Evolutionary conservation across 2,113 vertebrate genomes (phyloP).

Genomic region (Arvicanthis niloticus): DNA sequence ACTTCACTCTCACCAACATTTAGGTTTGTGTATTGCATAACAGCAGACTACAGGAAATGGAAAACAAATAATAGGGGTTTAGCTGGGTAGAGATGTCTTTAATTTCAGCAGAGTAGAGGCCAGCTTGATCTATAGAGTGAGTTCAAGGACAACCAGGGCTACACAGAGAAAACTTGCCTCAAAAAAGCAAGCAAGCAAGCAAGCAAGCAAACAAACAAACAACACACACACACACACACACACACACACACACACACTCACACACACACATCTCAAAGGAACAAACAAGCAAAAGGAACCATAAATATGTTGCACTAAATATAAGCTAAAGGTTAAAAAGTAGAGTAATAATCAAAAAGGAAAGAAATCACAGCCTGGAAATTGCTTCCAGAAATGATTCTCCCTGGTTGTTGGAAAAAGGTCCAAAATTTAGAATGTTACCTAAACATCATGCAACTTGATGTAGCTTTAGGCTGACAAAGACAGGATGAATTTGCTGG

Average conservation of each 20-base stretch:
- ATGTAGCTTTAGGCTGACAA: not conserved
- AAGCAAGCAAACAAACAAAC: not conserved
- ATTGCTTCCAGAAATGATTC: slow-evolving; percentile 67
- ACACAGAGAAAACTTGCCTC: not conserved
- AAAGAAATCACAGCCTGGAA: slow-evolving; percentile 30
- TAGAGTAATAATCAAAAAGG: slow-evolving; percentile 58
- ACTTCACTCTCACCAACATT: not conserved
- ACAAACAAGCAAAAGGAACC: not conserved
- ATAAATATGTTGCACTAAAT: slow-evolving; percentile 57
- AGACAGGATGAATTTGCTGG: slow-evolving; percentile 47
- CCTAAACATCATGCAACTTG: slow-evolving; percentile 17
- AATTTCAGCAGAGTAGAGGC: not conserved
- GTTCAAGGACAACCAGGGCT: not conserved
- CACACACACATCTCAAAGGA: not conserved
- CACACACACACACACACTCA: no score
- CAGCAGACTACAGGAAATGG: not conserved
- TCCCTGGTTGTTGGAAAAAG: slow-evolving; percentile 48
- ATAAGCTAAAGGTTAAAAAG: slow-evolving; percentile 58
- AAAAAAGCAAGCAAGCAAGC: not conserved
- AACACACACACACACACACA: no score
- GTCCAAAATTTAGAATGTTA: slow-evolving; percentile 22
- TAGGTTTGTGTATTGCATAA: not conserved
- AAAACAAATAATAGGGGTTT: slow-evolving; percentile 3
- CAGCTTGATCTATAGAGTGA: not conserved
- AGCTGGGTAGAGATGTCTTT: not conserved